These are phyloP conservation scores for Heterohyrax brucei DNA, from an alignment of 2,797 vertebrate genomes.

Conservation along the genomic window DNA sequence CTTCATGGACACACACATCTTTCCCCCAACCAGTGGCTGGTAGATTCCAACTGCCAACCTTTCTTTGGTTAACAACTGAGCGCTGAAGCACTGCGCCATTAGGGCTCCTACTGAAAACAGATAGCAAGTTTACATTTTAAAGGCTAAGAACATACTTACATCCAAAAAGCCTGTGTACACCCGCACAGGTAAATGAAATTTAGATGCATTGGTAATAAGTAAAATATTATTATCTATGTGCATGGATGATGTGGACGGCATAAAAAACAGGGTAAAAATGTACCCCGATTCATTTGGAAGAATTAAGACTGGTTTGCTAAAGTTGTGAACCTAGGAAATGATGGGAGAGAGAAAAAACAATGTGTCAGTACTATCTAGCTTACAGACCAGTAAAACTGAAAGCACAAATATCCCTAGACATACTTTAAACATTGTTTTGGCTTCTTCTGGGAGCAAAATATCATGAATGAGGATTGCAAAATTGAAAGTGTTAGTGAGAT, in stretches of 20 bases:
- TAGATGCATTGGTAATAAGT: conserved; percentile 98
- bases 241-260: conserved; percentile 96
- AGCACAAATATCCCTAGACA: conserved; percentile 76
- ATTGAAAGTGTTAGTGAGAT: conserved; percentile 97
- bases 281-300: conserved; percentile 96
- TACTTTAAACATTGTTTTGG: conserved; percentile 97
- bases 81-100: too few species aligned
- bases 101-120: neutral
- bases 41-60: too few species aligned
- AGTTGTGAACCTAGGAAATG: conserved; percentile 95
- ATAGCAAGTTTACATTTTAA: conserved; percentile 37
- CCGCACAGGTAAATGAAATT: conserved; percentile 98
- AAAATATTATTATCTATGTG: conserved; percentile 99
- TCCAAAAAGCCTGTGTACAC: conserved; percentile 99
- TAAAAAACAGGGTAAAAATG: conserved; percentile 97
- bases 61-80: too few species aligned
- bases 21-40: too few species aligned
- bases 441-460: conserved; percentile 96
- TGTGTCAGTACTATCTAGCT: conserved; percentile 50
- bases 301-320: conserved; percentile 96
- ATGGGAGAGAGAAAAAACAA: conserved; percentile 80
- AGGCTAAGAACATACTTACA: conserved; percentile 91
- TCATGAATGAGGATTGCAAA: conserved; percentile 97
- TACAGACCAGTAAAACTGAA: neutral
- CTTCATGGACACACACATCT: too few species aligned